Base-by-base conservation (phyloP, 2,888 invertebrate species). In the Ennomos quercinarius region DNA sequence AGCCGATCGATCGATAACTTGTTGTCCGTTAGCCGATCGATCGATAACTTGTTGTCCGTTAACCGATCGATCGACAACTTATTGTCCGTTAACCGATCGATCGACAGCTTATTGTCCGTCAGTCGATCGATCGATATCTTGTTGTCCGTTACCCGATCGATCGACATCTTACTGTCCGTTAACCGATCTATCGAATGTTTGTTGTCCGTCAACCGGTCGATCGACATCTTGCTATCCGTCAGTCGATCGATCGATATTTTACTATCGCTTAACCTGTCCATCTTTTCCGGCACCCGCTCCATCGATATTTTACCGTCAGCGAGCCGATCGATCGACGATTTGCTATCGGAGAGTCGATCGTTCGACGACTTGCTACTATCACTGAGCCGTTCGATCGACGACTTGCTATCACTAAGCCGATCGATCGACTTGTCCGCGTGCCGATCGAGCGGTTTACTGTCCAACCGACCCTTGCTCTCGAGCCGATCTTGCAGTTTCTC, bases 61-160 rank as follows among this genome's bases (percentile, higher is more conserved):
- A 85, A 35, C 46, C 86, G 72, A 10, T 79, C 79, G 10, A 40
- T 13, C 10, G 41, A 48, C 64, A 51, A 46, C 38, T 54, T 57
- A 10, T 51, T 57, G 8, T 61, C 53, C 41, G 64, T 35, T 8
- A 41, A 8, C 9, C 43, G 27, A 27, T 43, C 43, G 38, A 48
- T 55, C 43, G 66, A 54, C 47, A 63, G 59, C 41, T 51, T 55
- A 12, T 39, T 60, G 12, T 57, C 57, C 4, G 50, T 1, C 27
- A 64, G 36, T 9, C 61, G 17, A 37, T 61, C 61, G 42, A 57
- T 37, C 46, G 55, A 40, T 48, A 62, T 46, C 40, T 56, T 63
- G 11, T 36, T 56, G 4, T 63, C 61, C 9, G 63, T 13, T 9
- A 57, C 9, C 9, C 52, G 42, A 9, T 52, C 61, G 35, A 54